A percentile compares a stretch with the other conserved stretches of the same genome.
Evolutionary conservation across 2,888 invertebrate genomes (phyloP).

Genomic region (Drosophila nigritarsus): DNA sequence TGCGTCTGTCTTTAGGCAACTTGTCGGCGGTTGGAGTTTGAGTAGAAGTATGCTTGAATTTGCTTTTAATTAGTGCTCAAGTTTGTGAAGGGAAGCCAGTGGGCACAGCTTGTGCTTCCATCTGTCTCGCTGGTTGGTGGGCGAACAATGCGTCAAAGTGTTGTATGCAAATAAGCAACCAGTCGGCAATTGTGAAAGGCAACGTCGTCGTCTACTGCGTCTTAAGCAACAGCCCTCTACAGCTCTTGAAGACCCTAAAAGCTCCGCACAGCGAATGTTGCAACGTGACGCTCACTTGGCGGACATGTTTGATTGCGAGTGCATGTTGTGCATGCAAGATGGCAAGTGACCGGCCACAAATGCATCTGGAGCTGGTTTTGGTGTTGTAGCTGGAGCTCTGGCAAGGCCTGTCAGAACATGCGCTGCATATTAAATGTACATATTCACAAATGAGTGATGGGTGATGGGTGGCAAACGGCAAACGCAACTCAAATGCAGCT

Average conservation of each 20-base stretch:
- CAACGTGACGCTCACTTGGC: conserved; percentile 53
- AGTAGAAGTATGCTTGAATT: conserved; percentile 60
- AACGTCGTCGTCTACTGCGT: conserved; percentile 10
- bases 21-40: conserved; percentile 13
- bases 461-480: conserved; percentile 4
- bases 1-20: conserved; percentile 19
- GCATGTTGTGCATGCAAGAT: conserved; percentile 70
- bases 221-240: conserved; percentile 21
- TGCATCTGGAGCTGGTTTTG: conserved; percentile 11
- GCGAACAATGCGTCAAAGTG: conserved; percentile 71
- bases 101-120: conserved; percentile 45
- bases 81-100: conserved; percentile 21
- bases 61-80: conserved; percentile 71
- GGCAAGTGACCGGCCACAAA: conserved; percentile 48
- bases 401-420: conserved; percentile 64
- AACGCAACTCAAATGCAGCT: conserved; percentile 33
- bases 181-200: conserved; percentile 6
- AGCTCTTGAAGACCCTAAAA: neutral
- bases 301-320: conserved; percentile 74
- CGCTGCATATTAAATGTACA: conserved; percentile 64
- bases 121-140: conserved; percentile 33
- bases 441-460: conserved; percentile 37
- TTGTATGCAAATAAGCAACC: conserved; percentile 65
- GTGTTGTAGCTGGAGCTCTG: conserved; percentile 16
- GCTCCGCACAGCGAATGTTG: conserved; percentile 26